Base-by-base conservation (phyloP, 2,888 invertebrate genomes). In the Coenonympha arcania region DNA sequence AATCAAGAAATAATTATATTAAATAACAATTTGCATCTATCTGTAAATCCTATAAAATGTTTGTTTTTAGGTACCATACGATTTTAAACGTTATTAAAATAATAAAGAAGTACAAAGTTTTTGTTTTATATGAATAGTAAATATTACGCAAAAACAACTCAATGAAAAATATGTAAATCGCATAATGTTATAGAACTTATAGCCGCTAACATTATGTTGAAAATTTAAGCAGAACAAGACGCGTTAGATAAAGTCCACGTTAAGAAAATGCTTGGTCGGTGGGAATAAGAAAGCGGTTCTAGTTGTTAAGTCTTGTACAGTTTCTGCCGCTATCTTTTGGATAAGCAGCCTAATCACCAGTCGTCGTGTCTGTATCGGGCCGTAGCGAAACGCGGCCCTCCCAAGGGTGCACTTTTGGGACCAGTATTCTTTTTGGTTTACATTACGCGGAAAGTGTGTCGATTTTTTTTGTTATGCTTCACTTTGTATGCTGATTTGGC, bases 301-400 rank as follows among this genome's bases (percentile, higher is more conserved):
- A 86, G 86, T 85, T 85, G 86, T 85, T 85, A 86, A 86, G 85
- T 86, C 86, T 84, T 82, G 82, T 78, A 83, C 84, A 84, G 84
- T 86, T 85, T 84, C 82, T 82, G 79, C 77, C 84, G 84, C 85
- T 85, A 84, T 85, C 86, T 83, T 71, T 68, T 76, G 86, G 87
- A 85, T 86, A 86, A 84, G 84, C 73, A 79, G 85, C 80, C 87
- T 86, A 86, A 87, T 86, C 87, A 85, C 86, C 85, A 78, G 85
- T 76, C 84, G 83, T 84, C 85, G 83, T 76, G 79, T 77, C 83
- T 84, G 83, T 85, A 86, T 85, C 83, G 81, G 81, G 76, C 76
- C 79, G 75, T 62, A 69, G 73, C 74, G 71, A 74, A 76, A 78
- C 80, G 75, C 76, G 73, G 76, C 69, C 72, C 76, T 75, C 86